A percentile compares a stretch with the other conserved stretches of the same genome.
Conservation (phyloP, 2,113 vertebrate species). For the Mirza zaza region DNA sequence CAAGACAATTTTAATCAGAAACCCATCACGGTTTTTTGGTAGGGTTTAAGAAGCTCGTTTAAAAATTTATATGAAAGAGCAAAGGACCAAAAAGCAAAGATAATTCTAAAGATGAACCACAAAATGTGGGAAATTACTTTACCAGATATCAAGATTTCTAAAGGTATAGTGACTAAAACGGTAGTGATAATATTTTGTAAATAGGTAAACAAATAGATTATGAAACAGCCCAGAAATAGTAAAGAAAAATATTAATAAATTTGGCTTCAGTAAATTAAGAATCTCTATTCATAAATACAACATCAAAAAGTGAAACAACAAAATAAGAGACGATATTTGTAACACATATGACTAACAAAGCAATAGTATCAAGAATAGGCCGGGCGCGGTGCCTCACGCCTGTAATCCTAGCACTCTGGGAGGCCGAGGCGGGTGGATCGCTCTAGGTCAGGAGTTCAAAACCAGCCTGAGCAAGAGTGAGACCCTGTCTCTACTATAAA, state of each 20-base stretch:
- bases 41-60: background rate
- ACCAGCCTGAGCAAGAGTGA: no score
- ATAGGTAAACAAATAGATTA: background rate
- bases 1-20: constrained; percentile 23
- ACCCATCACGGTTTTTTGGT: background rate
- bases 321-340: background rate
- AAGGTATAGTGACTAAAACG: background rate
- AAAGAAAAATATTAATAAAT: background rate
- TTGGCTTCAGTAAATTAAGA: background rate
- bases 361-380: background rate
- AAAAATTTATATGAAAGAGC: background rate
- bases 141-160: background rate
- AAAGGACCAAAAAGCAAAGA: background rate
- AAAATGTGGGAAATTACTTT: background rate
- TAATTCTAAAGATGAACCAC: background rate
- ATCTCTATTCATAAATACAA: background rate
- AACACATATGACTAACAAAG: background rate
- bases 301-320: background rate
- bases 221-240: background rate
- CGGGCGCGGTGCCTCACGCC: no score
- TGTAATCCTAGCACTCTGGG: no score
- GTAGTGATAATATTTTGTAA: background rate
- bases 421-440: no score
- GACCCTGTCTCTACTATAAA: no score
- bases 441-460: no score